A percentile compares a stretch with the other conserved stretches of the same genome.
Conservation (phyloP, 2,797 vertebrate genomes). For the Peromyscus melanophrys region DNA sequence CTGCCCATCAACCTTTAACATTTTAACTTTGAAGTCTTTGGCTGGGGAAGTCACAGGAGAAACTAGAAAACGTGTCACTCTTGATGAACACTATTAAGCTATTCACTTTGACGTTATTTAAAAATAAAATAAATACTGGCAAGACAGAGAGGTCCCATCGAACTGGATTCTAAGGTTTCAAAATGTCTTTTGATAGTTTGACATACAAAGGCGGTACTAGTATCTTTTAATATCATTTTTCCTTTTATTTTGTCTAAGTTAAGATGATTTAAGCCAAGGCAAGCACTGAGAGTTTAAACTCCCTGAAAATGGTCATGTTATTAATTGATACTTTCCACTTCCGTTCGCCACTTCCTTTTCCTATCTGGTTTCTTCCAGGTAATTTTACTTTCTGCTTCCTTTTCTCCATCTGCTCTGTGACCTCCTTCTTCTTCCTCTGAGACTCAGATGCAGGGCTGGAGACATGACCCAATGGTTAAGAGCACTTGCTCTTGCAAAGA, state of each 20-base stretch:
- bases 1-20: neutral
- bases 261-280: neutral
- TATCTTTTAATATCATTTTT: neutral
- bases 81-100: neutral
- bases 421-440: neutral
- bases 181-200: neutral
- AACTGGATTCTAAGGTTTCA: neutral
- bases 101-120: neutral
- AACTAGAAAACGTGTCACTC: neutral
- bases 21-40: neutral
- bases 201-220: neutral
- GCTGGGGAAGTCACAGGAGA: neutral
- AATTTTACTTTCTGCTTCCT: slow-evolving; percentile 29
- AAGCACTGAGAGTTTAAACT: neutral
- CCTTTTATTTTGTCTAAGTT: neutral
- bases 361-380: neutral
- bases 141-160: neutral
- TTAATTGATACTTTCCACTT: neutral
- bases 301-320: neutral
- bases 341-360: neutral
- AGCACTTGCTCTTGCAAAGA: neutral
- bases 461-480: neutral
- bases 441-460: neutral
- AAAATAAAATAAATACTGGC: neutral
- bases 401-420: neutral